A percentile compares a stretch with the other conserved stretches of the same genome.
Conservation (phyloP, 2,888 invertebrate species). For the Drosophila ezoana region DNA sequence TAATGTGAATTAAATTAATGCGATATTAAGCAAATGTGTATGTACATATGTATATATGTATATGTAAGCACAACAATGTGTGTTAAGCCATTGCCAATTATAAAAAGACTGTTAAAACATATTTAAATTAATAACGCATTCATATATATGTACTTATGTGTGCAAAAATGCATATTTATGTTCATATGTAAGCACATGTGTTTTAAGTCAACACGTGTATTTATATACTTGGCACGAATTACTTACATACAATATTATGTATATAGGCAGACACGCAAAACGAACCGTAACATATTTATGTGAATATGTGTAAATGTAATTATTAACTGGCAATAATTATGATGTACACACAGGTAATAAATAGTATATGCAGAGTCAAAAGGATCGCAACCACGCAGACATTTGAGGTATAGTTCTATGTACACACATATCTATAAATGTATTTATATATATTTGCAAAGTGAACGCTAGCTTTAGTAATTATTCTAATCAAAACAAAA, state of each 20-base stretch:
- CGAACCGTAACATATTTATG: neutral
- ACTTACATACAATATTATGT: constrained; percentile 12
- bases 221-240: constrained; percentile 7
- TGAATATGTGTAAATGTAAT: neutral
- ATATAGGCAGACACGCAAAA: neutral
- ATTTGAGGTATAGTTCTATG: neutral
- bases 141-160: neutral
- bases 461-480: constrained; percentile 34
- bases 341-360: neutral
- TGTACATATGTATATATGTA: constrained; percentile 7
- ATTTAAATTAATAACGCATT: constrained; percentile 18
- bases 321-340: neutral
- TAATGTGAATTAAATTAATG: constrained; percentile 21
- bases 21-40: constrained; percentile 15
- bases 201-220: constrained; percentile 2
- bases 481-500: constrained; percentile 40
- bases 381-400: constrained; percentile 10
- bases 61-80: constrained; percentile 46
- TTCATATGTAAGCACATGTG: neutral
- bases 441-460: constrained; percentile 9
- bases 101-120: constrained; percentile 71
- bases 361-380: neutral
- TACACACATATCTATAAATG: constrained; percentile 7
- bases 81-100: constrained; percentile 70
- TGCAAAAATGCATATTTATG: neutral